A percentile compares a stretch with the other conserved stretches of the same genome.
Conservation (phyloP, 2,888 invertebrate genomes). For the Rotaria magnacalcarata region DNA sequence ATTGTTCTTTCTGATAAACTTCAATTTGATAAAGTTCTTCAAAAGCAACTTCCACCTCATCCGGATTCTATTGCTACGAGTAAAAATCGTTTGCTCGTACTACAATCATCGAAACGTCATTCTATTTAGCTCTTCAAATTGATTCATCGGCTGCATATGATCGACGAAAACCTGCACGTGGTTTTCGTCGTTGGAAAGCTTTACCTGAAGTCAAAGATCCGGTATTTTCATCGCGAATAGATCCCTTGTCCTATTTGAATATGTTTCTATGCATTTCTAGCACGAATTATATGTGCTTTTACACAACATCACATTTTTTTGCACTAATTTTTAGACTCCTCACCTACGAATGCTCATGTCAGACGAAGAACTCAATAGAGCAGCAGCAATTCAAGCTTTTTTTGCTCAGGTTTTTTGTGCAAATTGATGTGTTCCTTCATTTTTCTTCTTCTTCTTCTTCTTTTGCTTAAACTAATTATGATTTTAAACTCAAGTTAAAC, state of each 20-base stretch:
- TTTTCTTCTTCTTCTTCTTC: not conserved
- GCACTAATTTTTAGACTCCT: not conserved
- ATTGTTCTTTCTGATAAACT: not conserved
- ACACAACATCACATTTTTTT: not conserved
- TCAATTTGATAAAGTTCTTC: constrained; percentile 32
- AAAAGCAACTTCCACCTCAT: constrained; percentile 3
- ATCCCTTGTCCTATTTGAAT: not conserved
- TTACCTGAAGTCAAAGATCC: constrained; percentile 24
- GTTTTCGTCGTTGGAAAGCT: constrained; percentile 41
- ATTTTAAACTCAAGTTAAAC: not conserved
- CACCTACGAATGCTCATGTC: not conserved
- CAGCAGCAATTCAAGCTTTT: not conserved
- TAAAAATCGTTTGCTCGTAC: not conserved
- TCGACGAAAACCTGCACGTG: constrained; percentile 5
- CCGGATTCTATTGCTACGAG: not conserved
- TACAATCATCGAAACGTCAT: not conserved
- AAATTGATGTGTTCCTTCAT: not conserved
- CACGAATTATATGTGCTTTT: not conserved
- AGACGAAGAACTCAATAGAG: not conserved
- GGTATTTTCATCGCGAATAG: not conserved
- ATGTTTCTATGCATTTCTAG: not conserved
- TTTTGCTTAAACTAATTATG: not conserved
- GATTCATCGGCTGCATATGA: not conserved
- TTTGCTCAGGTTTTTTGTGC: not conserved
- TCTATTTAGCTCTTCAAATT: constrained; percentile 1